Percentiles rank a stretch among this genome's conserved stretches.
These are phyloP conservation scores for Cantharis nigra DNA, from an alignment of 2,888 invertebrate species.

Conservation along the genomic window DNA sequence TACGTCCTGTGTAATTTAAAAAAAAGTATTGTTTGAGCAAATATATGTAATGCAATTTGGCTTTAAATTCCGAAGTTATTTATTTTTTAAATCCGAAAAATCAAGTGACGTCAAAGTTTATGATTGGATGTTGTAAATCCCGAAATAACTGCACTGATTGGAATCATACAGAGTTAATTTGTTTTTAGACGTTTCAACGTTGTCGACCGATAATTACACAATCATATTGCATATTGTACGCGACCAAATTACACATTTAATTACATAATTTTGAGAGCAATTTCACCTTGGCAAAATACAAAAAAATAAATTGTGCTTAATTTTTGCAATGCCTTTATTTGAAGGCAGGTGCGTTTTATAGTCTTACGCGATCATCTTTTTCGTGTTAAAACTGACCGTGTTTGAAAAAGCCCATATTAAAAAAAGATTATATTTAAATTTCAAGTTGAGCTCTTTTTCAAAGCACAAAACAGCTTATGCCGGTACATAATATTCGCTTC, in stretches of 20 bases:
- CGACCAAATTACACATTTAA: background rate
- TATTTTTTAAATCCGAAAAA: slow-evolving; percentile 8
- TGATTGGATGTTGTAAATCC: slow-evolving; percentile 27
- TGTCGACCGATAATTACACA: background rate
- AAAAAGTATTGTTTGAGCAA: background rate
- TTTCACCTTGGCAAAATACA: background rate
- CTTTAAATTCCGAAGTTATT: slow-evolving; percentile 18
- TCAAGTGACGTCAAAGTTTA: slow-evolving; percentile 31
- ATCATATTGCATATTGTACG: background rate
- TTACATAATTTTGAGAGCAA: background rate
- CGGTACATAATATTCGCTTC: background rate
- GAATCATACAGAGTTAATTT: slow-evolving; percentile 34
- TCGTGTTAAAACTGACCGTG: background rate
- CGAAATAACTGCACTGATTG: slow-evolving; percentile 33
- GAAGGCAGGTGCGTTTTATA: background rate
- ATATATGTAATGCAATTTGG: slow-evolving; percentile 7
- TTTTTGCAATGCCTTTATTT: background rate
- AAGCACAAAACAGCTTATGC: background rate
- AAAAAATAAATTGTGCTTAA: background rate
- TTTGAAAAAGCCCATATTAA: background rate
- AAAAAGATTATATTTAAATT: background rate
- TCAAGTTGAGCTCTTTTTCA: background rate
- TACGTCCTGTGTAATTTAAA: background rate
- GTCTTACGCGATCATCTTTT: background rate
- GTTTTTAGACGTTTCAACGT: slow-evolving; percentile 27